phyloP scores from a whole-genome alignment of 2,797 vertebrate genomes.

The Aphelocoma californica region DNA sequence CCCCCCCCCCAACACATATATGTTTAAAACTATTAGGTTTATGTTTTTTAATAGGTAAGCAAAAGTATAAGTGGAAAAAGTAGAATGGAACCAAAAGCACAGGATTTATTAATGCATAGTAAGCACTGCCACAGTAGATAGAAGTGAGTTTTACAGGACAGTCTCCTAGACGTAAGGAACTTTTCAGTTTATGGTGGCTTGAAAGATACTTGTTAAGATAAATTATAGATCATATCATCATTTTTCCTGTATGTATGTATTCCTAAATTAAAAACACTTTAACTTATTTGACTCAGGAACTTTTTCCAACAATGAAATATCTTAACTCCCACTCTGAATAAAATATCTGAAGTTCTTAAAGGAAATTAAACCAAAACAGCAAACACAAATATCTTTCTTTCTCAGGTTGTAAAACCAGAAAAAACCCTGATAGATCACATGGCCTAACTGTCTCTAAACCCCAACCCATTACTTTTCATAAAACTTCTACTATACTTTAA shows the following conservation, averaged over 20 bases:
- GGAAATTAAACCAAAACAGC: neutral
- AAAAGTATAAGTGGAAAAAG: neutral
- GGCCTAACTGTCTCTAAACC: neutral
- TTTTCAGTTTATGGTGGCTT: neutral
- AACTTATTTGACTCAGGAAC: neutral
- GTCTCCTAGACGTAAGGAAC: neutral
- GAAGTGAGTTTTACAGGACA: neutral
- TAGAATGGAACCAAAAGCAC: neutral
- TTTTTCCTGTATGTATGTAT: neutral
- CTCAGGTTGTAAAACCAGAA: neutral
- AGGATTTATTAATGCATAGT: neutral
- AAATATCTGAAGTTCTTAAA: neutral
- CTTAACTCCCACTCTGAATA: neutral
- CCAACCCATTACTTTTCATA: neutral
- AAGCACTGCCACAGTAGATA: neutral
- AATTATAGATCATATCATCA: neutral
- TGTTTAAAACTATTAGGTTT: neutral
- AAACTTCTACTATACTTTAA: neutral
- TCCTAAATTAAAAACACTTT: neutral
- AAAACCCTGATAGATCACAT: neutral
- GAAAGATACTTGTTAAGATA: neutral
- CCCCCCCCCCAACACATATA: rapidly evolving
- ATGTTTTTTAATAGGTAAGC: neutral
- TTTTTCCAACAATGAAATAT: neutral
- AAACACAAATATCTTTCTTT: neutral